Evolutionary conservation across 2,797 vertebrate species (phyloP).

Genomic region (Ispidina picta): DNA sequence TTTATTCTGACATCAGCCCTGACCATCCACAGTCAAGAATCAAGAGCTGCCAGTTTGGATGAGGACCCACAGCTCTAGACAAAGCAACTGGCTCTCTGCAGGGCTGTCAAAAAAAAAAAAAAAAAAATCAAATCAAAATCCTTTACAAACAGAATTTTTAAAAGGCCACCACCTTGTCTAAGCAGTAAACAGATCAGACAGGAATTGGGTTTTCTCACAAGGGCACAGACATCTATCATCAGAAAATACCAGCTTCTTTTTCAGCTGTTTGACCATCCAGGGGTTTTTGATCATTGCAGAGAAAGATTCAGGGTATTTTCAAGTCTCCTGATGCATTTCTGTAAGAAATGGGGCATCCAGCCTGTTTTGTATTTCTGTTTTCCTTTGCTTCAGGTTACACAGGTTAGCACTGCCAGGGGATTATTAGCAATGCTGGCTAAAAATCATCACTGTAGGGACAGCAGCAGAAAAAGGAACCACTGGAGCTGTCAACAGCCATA

Average conservation of each 20-base stretch:
- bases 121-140: neutral
- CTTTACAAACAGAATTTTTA: neutral
- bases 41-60: neutral
- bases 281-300: neutral
- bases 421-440: neutral
- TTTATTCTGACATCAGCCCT: neutral
- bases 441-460: neutral
- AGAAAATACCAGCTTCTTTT: neutral
- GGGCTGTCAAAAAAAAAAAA: neutral
- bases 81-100: neutral
- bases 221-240: neutral
- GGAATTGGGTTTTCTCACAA: neutral
- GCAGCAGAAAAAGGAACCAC: neutral
- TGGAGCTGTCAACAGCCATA: slow-evolving; percentile 18
- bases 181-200: neutral
- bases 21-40: neutral
- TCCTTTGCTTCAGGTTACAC: neutral
- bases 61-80: neutral
- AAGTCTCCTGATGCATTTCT: neutral
- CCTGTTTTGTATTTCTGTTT: neutral
- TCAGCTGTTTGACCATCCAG: neutral
- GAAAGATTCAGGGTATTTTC: neutral
- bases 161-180: neutral
- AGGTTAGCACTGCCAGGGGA: neutral
- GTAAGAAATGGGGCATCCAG: neutral